Base-by-base conservation (phyloP, 2,888 invertebrate species). In the Peribatodes rhomboidaria region DNA sequence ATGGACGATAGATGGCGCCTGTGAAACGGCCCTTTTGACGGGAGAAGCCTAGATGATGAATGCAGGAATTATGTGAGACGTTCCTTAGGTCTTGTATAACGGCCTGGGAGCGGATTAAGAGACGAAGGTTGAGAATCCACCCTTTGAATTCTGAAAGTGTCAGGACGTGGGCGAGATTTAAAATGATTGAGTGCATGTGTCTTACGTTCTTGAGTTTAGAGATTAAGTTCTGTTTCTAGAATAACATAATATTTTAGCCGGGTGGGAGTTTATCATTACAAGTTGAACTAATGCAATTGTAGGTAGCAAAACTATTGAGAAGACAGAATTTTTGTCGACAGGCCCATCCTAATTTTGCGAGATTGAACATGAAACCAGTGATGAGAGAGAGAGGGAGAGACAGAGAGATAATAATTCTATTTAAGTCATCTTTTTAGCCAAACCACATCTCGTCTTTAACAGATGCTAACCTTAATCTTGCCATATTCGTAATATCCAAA, bases 1-100 rank as follows among this genome's bases (percentile, higher is more conserved):
- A 80, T 72, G 72, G 50, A 68, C 59, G 65, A 67, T 65, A 63
- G 70, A 61, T 58, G 63, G 56, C 42, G 50, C 37, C 61, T 46
- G 55, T 54, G 62, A 59, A 62, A 61, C 60, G 66, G 57, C 65
- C 59, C 66, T 58, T 64, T 50, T 58, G 72, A 67, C 72, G 65
- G 41, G 35, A 31, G 66, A 68, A 71, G 68, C 67, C 67, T 63
- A 56, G 46, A 52, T 72, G 72, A 72, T 68, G 70, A 64, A 72
- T 71, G 63, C 47, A 55, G 66, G 68, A 58, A 56, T 66, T 71
- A 69, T 41, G 44, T 44, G 35, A 33, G 65, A 61, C 49, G 47
- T 64, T 62, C 57, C 55, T 56, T 65, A 65, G 65, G 56, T 59
- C 64, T 64, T 59, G 54, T 55, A 55, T 42, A 55, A 59, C 41